Evolutionary conservation across 2,888 invertebrate genomes (phyloP).

Genomic region (Sarcophaga subvicina): DNA sequence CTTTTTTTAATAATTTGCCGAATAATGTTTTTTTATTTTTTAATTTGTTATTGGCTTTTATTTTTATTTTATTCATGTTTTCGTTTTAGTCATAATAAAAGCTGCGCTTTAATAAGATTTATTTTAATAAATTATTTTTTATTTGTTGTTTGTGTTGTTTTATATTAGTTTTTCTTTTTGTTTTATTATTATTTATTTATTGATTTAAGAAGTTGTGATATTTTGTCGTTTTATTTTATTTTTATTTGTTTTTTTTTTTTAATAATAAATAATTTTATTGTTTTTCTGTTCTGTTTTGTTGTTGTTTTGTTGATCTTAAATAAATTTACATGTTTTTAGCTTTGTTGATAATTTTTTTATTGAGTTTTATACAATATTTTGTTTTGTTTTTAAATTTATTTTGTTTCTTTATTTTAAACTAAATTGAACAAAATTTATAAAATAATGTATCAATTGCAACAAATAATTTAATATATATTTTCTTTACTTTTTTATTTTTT

Average conservation of each 20-base stretch:
- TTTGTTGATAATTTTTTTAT: conserved; percentile 15
- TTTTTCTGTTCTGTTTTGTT: conserved; percentile 30
- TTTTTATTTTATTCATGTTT: conserved; percentile 28
- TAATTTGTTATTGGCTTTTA: conserved; percentile 34
- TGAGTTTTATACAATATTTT: conserved; percentile 25
- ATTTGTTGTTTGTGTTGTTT: conserved; percentile 51
- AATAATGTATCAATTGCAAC: conserved; percentile 14
- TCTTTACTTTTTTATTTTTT: neutral
- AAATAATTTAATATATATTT: conserved; percentile 3
- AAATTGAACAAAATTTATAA: conserved; percentile 8
- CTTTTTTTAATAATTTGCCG: conserved; percentile 41
- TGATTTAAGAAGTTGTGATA: conserved; percentile 54
- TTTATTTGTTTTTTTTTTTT: conserved; percentile 15
- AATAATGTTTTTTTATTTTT: conserved; percentile 41
- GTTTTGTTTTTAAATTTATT: no score
- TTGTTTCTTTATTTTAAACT: neutral
- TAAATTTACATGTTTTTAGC: conserved; percentile 52
- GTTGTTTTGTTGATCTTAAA: conserved; percentile 38
- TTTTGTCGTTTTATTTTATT: conserved; percentile 19
- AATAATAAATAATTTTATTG: conserved; percentile 44
- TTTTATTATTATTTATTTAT: conserved; percentile 37
- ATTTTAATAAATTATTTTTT: conserved; percentile 25
- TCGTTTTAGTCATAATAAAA: conserved; percentile 54
- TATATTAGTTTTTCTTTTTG: no score
- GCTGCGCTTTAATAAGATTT: conserved; percentile 59